These are phyloP conservation scores for Rhamnusium bicolor DNA, from an alignment of 2,888 invertebrate genomes.

Conservation along the genomic window DNA sequence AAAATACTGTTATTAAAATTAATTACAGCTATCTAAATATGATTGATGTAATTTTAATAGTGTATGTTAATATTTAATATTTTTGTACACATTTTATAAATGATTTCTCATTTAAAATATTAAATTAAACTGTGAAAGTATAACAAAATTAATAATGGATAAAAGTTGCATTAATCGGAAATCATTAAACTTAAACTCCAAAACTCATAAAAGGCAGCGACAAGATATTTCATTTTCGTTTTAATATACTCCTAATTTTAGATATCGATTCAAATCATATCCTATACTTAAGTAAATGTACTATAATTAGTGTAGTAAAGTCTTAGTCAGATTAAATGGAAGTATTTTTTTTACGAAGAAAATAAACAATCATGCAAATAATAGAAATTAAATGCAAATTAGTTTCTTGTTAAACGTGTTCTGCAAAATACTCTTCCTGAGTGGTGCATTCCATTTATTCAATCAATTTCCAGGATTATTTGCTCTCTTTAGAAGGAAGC, in stretches of 20 bases:
- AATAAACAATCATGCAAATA: constrained; percentile 28
- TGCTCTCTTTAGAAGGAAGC: not conserved
- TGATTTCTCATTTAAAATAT: too few species aligned
- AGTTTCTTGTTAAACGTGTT: constrained; percentile 24
- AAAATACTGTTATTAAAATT: too few species aligned
- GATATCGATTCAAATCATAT: not conserved
- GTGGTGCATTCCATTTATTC: constrained; percentile 23
- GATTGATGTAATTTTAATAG: not conserved
- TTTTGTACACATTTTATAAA: too few species aligned
- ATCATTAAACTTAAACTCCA: not conserved
- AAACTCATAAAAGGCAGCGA: not conserved
- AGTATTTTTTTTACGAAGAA: constrained; percentile 10
- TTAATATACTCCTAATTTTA: not conserved
- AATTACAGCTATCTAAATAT: not conserved
- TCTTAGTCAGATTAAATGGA: constrained; percentile 20
- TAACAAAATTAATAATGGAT: too few species aligned
- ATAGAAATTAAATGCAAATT: constrained; percentile 30
- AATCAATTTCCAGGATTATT: constrained; percentile 19
- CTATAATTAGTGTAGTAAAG: not conserved
- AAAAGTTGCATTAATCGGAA: not conserved
- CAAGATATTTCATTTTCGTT: not conserved
- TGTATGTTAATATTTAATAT: too few species aligned
- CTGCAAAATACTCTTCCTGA: constrained; percentile 16
- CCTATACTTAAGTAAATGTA: not conserved
- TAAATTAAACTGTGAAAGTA: too few species aligned